These are phyloP conservation scores for Myopa testacea DNA, from an alignment of 2,888 invertebrate species.

Conservation along the genomic window DNA sequence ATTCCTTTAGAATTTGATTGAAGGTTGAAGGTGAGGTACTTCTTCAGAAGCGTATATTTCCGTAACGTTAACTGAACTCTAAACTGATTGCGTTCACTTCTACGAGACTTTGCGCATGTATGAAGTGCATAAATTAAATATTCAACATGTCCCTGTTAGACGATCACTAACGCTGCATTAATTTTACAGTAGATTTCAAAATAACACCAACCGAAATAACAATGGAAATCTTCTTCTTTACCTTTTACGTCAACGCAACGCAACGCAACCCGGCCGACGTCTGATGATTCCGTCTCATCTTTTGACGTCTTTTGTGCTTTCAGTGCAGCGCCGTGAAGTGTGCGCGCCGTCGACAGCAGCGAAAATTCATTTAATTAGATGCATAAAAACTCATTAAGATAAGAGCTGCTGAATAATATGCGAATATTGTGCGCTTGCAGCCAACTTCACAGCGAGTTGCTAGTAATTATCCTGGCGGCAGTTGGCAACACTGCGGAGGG, in stretches of 20 bases:
- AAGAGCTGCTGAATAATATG: constrained; percentile 55
- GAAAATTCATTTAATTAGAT: constrained; percentile 66
- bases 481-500: background rate
- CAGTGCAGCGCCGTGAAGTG: background rate
- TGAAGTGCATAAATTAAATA: background rate
- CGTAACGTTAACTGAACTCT: too few relatives aligned
- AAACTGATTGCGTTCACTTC: too few relatives aligned
- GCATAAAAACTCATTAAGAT: constrained; percentile 67
- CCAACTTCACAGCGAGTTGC: constrained; percentile 11
- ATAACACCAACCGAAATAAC: constrained; percentile 15
- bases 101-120: too few relatives aligned
- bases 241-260: background rate
- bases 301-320: background rate
- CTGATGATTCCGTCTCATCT: background rate
- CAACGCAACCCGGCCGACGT: too few relatives aligned
- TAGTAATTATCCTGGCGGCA: constrained; percentile 44
- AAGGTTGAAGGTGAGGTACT: too few relatives aligned
- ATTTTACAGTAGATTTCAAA: constrained; percentile 6
- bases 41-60: too few relatives aligned
- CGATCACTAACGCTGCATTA: constrained; percentile 11
- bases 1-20: too few relatives aligned
- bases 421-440: constrained; percentile 44
- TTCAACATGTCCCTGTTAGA: background rate
- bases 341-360: constrained; percentile 43
- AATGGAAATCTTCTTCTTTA: background rate